phyloP scores from a whole-genome alignment of 2,113 vertebrate genomes.

The Tyto alba region DNA sequence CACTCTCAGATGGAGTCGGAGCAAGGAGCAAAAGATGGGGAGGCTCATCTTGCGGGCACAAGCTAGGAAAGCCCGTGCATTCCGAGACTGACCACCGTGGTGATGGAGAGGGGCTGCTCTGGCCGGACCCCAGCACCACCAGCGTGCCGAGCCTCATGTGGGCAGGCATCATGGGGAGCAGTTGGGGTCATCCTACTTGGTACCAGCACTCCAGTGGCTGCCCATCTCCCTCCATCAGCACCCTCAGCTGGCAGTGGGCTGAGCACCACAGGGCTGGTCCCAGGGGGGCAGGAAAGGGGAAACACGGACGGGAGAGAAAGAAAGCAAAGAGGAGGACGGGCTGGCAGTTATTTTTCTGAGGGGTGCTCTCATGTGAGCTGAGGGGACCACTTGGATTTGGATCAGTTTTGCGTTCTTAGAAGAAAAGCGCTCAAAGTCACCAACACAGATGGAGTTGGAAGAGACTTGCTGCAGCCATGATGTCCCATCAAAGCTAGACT shows the following conservation, averaged over 20 bases:
- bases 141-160: fast-evolving
- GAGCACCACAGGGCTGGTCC: background rate
- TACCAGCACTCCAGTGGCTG: background rate
- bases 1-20: background rate
- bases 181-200: fast-evolving
- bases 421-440: background rate
- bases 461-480: background rate
- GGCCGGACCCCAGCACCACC: background rate
- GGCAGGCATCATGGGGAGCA: background rate
- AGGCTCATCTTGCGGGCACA: background rate
- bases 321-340: background rate
- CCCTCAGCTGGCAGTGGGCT: fast-evolving
- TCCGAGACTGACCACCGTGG: fast-evolving
- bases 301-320: background rate
- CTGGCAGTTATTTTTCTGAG: background rate
- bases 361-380: background rate
- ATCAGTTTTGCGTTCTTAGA: background rate
- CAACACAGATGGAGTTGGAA: background rate
- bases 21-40: background rate
- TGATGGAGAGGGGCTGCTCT: background rate
- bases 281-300: background rate
- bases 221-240: background rate
- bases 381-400: background rate
- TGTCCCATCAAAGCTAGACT: background rate
- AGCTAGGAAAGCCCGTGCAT: background rate